Base-by-base conservation (phyloP, 92 coral and sea anemone genomes). In the Chrysogorgia sp. region DNA sequence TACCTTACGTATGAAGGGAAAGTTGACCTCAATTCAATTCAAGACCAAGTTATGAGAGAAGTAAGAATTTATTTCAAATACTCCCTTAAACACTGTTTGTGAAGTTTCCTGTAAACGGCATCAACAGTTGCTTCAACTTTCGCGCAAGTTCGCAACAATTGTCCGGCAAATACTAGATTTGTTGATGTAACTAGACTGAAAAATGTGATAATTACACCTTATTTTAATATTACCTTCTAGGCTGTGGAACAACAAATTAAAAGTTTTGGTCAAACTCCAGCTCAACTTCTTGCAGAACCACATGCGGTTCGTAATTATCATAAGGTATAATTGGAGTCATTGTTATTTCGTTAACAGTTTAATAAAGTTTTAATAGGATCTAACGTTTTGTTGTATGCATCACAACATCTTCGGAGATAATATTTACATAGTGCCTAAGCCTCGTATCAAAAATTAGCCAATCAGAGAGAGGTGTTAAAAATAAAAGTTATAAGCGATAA, bases 231-330 rank as follows among this genome's bases (percentile, higher is more conserved):
- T 7, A 19, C 26, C 6, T 74, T 76, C 32, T 75, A 93, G 98
- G 98, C 98, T 17, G 97, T 93, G n/a, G 97, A 93, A 61, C 93
- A 92, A 35, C 98, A 93, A 77, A 93, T 93, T 74, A 93, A 91
- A 81, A 93, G 98, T 71, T 93, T 93, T 85, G 98, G 98, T 47
- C 97, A 91, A 80, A 93, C 98, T 23, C 98, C 98, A 9, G 88
- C 97, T 0, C 98, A 93, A 77, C 89, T 94, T 35, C 84, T 94
- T 1, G 76, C 84, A 24, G 98, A 94, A 21, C 86, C 91, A 10
- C 98, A 94, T 60, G 80, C 77, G 26, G 48, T 91, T 14, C 88
- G 98, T 34, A 58, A 82, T 1, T 92, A 91, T 22, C 68, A 68
- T 49, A 96, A 86, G 96, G 98, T 94, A 67, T n/a, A 34, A 32